phyloP scores from a whole-genome alignment of 2,888 invertebrate genomes.

The Leucophora obtusa region DNA sequence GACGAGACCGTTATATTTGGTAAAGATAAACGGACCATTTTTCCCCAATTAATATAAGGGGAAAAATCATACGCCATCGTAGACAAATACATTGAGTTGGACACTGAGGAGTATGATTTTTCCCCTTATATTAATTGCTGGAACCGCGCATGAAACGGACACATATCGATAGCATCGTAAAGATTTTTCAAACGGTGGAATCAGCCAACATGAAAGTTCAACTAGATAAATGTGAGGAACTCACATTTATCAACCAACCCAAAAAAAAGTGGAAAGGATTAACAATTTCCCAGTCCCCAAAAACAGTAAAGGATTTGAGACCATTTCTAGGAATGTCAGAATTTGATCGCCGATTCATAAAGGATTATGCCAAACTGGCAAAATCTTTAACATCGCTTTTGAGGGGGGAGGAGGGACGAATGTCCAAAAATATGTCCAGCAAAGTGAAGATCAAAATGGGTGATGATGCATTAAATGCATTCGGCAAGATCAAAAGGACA shows the following conservation, averaged over 20 bases:
- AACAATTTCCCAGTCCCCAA: neutral
- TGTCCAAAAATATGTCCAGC: neutral
- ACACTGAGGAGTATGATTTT: no score
- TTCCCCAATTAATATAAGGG: no score
- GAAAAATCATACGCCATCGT: no score
- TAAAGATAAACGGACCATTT: slow-evolving; percentile 14
- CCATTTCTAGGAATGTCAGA: neutral
- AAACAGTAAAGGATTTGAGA: neutral
- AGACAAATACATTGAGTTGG: no score
- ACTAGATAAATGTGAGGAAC: neutral
- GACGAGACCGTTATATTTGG: slow-evolving; percentile 18
- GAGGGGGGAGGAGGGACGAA: no score
- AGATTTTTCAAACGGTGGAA: neutral
- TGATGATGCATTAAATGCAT: slow-evolving; percentile 11
- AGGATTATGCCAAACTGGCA: slow-evolving; percentile 18
- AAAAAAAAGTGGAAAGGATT: neutral
- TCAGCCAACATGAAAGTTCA: neutral
- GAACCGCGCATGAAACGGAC: no score
- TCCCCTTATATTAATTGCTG: no score
- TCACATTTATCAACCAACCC: slow-evolving; percentile 1
- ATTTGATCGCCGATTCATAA: slow-evolving; percentile 10
- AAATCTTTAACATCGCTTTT: neutral
- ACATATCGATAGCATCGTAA: neutral
- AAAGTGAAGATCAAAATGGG: neutral
- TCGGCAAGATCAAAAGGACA: slow-evolving; percentile 9